These are phyloP conservation scores for Takifugu bimaculatus DNA, from an alignment of 2,113 vertebrate species.

Conservation along the genomic window DNA sequence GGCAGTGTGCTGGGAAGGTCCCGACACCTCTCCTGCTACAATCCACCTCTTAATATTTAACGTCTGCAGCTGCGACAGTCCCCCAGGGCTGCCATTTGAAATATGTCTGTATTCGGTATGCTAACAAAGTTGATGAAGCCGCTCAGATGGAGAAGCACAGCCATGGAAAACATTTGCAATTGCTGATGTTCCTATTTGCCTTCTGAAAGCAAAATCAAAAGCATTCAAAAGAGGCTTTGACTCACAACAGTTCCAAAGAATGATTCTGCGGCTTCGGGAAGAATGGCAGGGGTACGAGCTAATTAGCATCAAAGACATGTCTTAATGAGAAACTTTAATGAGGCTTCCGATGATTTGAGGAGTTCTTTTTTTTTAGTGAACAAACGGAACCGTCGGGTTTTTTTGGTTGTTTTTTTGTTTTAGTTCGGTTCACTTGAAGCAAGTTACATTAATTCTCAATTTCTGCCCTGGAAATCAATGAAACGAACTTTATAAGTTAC, in stretches of 20 bases:
- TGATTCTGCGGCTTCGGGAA: background rate
- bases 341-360: constrained; percentile 9
- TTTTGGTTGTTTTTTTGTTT: background rate
- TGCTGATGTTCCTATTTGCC: too few species aligned
- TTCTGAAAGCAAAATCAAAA: too few species aligned
- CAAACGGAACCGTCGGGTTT: constrained; percentile 13
- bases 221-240: too few species aligned
- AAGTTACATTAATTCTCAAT: constrained; percentile 41
- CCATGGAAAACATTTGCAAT: too few species aligned
- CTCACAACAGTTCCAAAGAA: background rate
- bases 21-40: too few species aligned
- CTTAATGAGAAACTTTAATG: constrained; percentile 5
- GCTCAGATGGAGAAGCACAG: too few species aligned
- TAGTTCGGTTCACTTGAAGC: constrained; percentile 13
- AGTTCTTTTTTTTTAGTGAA: background rate
- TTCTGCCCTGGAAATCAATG: constrained; percentile 48
- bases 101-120: too few species aligned
- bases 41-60: too few species aligned
- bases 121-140: too few species aligned
- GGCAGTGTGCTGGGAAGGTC: too few species aligned
- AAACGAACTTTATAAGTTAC: constrained; percentile 56
- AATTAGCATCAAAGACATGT: constrained; percentile 5
- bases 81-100: too few species aligned
- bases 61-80: too few species aligned
- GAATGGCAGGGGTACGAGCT: constrained; percentile 1